phyloP scores from a whole-genome alignment of 2,888 invertebrate genomes.

The Bembecia ichneumoniformis region DNA sequence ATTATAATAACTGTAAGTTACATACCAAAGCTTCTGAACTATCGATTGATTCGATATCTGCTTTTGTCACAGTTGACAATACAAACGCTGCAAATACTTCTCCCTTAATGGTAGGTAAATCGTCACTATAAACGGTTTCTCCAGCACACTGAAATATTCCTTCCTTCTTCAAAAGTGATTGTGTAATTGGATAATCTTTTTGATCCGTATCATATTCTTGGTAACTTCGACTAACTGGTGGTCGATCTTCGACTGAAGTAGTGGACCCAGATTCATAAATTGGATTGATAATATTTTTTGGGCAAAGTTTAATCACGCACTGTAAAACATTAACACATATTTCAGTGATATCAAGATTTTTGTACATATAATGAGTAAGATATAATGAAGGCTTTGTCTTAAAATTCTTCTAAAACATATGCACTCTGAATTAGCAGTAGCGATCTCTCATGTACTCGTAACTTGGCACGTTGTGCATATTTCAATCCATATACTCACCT shows the following conservation, averaged over 20 bases:
- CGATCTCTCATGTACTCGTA: no score
- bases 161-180: conserved; percentile 31
- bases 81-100: conserved; percentile 79
- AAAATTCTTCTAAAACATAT: no score
- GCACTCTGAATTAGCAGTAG: no score
- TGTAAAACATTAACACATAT: conserved; percentile 19
- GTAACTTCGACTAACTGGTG: conserved; percentile 30
- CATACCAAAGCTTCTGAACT: conserved; percentile 73
- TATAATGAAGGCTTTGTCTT: no score
- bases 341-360: not conserved
- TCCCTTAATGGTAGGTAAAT: conserved; percentile 67
- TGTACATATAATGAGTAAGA: not conserved
- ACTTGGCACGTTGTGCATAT: no score
- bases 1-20: not conserved
- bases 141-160: conserved; percentile 75
- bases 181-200: conserved; percentile 29
- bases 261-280: conserved; percentile 57
- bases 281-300: conserved; percentile 45
- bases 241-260: conserved; percentile 26
- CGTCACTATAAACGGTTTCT: conserved; percentile 77
- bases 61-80: conserved; percentile 67
- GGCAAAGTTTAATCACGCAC: conserved; percentile 65
- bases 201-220: conserved; percentile 34
- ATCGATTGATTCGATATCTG: conserved; percentile 72
- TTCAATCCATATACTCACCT: conserved; percentile 35